phyloP scores from a whole-genome alignment of 35 echinoderm and acorn worm species.

The Ptychodera flava region DNA sequence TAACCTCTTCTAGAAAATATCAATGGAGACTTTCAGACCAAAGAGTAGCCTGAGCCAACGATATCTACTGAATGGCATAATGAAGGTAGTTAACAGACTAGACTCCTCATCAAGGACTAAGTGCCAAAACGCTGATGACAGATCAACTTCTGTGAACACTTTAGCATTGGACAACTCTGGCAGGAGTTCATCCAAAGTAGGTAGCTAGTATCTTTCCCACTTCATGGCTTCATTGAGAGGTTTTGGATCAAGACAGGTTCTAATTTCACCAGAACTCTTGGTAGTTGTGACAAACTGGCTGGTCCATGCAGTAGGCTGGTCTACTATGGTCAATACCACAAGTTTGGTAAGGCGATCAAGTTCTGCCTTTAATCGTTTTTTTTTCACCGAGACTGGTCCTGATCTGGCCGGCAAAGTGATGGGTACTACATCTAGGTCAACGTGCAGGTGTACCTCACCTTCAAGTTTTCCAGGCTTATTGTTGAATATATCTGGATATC shows the following conservation, averaged over 20 bases:
- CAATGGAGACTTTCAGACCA: no score
- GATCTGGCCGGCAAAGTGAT: conserved; percentile 9
- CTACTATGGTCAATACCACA: no score
- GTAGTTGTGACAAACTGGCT: no score
- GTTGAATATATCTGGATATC: conserved; percentile 16
- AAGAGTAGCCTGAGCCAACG: conserved; percentile 71
- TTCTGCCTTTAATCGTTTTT: no score
- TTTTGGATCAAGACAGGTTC: conserved; percentile 50
- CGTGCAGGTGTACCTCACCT: conserved; percentile 5
- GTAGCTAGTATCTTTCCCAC: conserved; percentile 14
- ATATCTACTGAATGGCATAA: conserved; percentile 52
- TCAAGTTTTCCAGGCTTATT: conserved; percentile 2
- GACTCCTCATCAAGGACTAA: conserved; percentile 46
- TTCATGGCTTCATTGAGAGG: conserved; percentile 49
- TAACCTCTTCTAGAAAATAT: no score
- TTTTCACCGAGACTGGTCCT: conserved; percentile 10
- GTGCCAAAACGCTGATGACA: conserved; percentile 66
- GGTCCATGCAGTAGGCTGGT: no score
- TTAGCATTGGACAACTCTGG: conserved; percentile 53
- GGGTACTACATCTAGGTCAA: neutral
- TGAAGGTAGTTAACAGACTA: conserved; percentile 59
- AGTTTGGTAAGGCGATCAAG: no score
- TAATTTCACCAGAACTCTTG: no score
- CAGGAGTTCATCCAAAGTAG: no score
- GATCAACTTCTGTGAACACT: conserved; percentile 50